Evolutionary conservation across 1,140 invertebrate genomes (phyloP).

Genomic region (Neodiprion fabricii): DNA sequence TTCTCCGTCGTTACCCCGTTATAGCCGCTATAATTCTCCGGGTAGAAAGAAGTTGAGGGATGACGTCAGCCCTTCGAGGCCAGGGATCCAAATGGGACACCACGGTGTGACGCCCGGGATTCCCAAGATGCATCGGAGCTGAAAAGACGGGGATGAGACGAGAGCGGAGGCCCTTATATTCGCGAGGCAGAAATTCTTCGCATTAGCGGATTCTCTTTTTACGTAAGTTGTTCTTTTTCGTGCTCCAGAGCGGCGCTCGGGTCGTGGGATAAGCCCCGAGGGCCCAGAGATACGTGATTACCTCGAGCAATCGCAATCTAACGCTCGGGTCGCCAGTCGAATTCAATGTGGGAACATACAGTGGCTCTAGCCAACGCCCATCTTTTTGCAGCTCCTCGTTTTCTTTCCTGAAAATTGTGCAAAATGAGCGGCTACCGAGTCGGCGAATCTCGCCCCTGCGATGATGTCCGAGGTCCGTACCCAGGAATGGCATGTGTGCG

Average conservation of each 20-base stretch:
- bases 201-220: neutral
- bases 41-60: too few species aligned
- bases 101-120: too few species aligned
- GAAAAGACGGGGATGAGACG: too few species aligned
- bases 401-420: neutral
- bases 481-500: too few species aligned
- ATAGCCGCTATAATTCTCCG: neutral
- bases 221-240: neutral
- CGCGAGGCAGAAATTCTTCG: neutral
- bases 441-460: too few species aligned
- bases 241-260: neutral
- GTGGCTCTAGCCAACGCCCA: neutral
- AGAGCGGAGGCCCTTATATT: too few species aligned
- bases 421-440: neutral
- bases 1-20: neutral
- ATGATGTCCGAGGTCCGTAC: too few species aligned
- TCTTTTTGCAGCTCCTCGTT: neutral
- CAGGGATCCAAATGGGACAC: too few species aligned
- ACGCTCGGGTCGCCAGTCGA: too few species aligned
- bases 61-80: too few species aligned
- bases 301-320: too few species aligned
- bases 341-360: neutral
- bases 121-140: too few species aligned
- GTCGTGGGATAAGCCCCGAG: neutral
- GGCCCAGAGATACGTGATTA: neutral